Conservation (phyloP, 2,888 invertebrate species). For the Melinaea marsaeus region DNA sequence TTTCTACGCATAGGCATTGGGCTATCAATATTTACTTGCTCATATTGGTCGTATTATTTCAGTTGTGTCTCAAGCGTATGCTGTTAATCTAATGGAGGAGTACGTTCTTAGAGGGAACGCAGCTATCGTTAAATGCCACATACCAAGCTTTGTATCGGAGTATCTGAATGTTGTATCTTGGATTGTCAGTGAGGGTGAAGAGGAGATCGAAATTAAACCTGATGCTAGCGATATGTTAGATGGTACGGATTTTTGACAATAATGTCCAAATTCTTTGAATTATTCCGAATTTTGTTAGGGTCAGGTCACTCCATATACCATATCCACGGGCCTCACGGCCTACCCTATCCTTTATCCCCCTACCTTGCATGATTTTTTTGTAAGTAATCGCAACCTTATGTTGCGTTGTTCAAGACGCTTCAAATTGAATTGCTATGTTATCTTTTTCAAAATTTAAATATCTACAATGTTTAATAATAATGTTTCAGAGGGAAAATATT, state of each 20-base stretch:
- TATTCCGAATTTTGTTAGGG: slow-evolving; percentile 41
- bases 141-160: slow-evolving; percentile 95
- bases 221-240: slow-evolving; percentile 57
- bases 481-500: slow-evolving; percentile 92
- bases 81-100: slow-evolving; percentile 94
- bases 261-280: slow-evolving; percentile 2
- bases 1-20: slow-evolving; percentile 11
- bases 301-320: slow-evolving; percentile 40
- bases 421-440: slow-evolving; percentile 14
- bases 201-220: slow-evolving; percentile 70
- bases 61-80: slow-evolving; percentile 94
- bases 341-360: slow-evolving; percentile 74
- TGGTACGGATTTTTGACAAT: slow-evolving; percentile 48
- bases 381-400: slow-evolving; percentile 71
- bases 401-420: slow-evolving; percentile 42
- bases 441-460: slow-evolving; percentile 15
- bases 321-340: slow-evolving; percentile 80
- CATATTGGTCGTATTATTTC: slow-evolving; percentile 67
- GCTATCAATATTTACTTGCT: slow-evolving; percentile 29
- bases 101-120: slow-evolving; percentile 94
- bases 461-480: slow-evolving; percentile 21
- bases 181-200: slow-evolving; percentile 85
- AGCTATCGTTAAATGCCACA: slow-evolving; percentile 94
- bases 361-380: slow-evolving; percentile 74
- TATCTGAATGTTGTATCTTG: slow-evolving; percentile 91